These are phyloP conservation scores for Acanthornis magna DNA, from an alignment of 2,797 vertebrate species.

Conservation along the genomic window DNA sequence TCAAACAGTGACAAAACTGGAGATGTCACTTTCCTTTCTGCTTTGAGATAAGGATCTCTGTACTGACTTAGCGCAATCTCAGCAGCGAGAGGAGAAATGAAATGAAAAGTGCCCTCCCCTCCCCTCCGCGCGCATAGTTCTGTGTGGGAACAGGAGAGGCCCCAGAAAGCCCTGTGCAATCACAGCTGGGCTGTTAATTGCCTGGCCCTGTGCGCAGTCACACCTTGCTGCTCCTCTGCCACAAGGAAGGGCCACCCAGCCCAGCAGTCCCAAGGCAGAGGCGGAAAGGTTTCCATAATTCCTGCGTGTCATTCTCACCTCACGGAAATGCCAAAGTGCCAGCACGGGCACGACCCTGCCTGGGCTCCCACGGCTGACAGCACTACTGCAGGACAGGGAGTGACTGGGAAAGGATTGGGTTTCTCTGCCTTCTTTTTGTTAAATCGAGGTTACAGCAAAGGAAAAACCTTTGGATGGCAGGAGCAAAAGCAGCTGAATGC, in stretches of 20 bases:
- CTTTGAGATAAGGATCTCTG: slow-evolving; percentile 6
- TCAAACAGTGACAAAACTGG: background rate
- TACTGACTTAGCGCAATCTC: background rate
- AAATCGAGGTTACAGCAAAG: background rate
- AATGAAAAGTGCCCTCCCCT: background rate
- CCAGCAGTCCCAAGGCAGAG: background rate
- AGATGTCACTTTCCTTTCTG: background rate
- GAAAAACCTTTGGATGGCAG: background rate
- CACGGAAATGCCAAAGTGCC: background rate
- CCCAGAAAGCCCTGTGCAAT: background rate
- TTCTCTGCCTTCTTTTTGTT: background rate
- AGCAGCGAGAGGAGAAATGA: background rate
- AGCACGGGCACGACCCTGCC: background rate
- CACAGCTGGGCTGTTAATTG: slow-evolving; percentile 34
- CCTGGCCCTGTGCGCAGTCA: background rate
- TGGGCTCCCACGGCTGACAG: background rate
- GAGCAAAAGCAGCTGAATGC: background rate
- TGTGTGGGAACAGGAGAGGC: background rate
- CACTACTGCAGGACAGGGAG: background rate
- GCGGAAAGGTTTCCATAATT: background rate
- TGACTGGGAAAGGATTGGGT: background rate
- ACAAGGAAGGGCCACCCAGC: background rate
- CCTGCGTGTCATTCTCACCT: background rate
- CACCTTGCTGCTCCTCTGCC: background rate
- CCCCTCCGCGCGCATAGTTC: rapidly evolving